Conservation (phyloP, 2,113 vertebrate genomes). For the Hucho hucho region DNA sequence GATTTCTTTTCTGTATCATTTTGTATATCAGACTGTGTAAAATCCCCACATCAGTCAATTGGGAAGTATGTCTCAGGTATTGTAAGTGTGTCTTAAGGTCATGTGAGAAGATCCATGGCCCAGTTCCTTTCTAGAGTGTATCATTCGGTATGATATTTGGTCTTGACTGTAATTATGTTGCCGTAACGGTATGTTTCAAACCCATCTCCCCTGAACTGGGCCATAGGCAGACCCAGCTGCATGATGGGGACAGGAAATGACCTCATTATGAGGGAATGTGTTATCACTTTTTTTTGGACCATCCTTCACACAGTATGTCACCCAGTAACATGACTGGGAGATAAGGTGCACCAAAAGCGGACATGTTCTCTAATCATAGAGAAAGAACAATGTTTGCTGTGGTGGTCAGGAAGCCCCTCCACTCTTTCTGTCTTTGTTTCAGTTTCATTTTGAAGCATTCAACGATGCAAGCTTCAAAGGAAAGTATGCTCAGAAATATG, state of each 20-base stretch:
- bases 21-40: no score
- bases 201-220: not conserved
- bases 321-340: constrained; percentile 39
- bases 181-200: not conserved
- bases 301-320: constrained; percentile 54
- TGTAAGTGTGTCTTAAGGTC: no score
- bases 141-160: no score
- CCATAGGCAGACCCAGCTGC: not conserved
- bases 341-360: constrained; percentile 31
- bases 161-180: no score
- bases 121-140: no score
- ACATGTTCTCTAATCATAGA: constrained; percentile 22
- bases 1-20: not conserved
- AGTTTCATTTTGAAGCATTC: no score
- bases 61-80: no score
- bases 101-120: no score
- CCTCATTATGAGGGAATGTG: constrained; percentile 43
- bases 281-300: constrained; percentile 54
- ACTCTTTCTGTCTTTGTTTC: not conserved
- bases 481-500: no score
- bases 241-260: constrained; percentile 46
- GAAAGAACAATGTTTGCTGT: constrained; percentile 20
- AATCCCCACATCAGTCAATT: no score
- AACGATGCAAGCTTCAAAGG: no score
- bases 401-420: not conserved